phyloP scores from a whole-genome alignment of 2,888 invertebrate species.

The Lacanobia wlatinum region DNA sequence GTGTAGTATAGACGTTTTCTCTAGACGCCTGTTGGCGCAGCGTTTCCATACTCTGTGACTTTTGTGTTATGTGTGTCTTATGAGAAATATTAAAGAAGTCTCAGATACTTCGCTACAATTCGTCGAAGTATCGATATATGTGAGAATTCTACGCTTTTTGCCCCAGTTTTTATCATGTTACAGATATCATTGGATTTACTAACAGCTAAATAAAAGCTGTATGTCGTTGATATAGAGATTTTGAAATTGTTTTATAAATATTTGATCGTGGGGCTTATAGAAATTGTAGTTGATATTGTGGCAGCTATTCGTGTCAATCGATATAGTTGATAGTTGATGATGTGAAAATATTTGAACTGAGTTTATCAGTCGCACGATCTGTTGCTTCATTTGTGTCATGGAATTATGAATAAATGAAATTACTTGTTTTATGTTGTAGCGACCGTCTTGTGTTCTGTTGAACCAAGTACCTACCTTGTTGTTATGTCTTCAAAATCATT shows the following conservation, averaged over 20 bases:
- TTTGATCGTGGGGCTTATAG: slow-evolving; percentile 16
- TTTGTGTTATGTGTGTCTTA: neutral
- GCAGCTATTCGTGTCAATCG: slow-evolving; percentile 50
- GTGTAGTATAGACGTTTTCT: no score
- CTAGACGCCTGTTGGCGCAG: no score
- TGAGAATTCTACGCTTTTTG: slow-evolving; percentile 26
- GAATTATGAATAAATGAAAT: slow-evolving; percentile 11
- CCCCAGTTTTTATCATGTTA: slow-evolving; percentile 38
- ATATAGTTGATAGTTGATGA: slow-evolving; percentile 25
- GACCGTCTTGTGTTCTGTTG: no score
- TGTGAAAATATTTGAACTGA: slow-evolving; percentile 46
- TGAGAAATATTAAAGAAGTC: slow-evolving; percentile 17
- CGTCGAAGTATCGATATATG: slow-evolving; percentile 27
- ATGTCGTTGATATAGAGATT: slow-evolving; percentile 25
- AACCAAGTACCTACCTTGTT: no score
- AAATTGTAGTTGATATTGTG: slow-evolving; percentile 23
- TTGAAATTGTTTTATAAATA: slow-evolving; percentile 40
- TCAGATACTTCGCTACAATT: slow-evolving; percentile 9
- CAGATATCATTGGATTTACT: slow-evolving; percentile 6
- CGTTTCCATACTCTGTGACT: neutral
- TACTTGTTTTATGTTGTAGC: neutral
- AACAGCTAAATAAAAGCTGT: slow-evolving; percentile 14
- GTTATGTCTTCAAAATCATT: no score
- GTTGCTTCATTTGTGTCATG: slow-evolving; percentile 10
- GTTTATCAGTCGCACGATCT: slow-evolving; percentile 41